These are phyloP conservation scores for Semicossyphus pulcher DNA, from an alignment of 2,113 vertebrate species.

Conservation along the genomic window DNA sequence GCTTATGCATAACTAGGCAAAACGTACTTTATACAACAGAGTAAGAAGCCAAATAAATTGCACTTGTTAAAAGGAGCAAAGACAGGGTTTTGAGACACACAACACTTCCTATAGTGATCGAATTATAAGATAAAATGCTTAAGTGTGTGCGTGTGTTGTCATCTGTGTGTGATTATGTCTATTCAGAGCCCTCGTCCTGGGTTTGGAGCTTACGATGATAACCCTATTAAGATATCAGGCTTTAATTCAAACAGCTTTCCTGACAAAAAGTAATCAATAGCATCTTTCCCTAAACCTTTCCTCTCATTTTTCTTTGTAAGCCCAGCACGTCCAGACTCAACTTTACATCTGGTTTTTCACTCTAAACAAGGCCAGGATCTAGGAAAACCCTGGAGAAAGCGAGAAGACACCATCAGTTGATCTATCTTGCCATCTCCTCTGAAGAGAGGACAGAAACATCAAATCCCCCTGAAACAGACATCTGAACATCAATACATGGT, in stretches of 20 bases:
- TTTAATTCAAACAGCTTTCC: constrained; percentile 72
- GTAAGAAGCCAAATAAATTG: background rate
- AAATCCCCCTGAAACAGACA: constrained; percentile 80
- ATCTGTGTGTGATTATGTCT: constrained; percentile 20
- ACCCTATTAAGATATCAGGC: constrained; percentile 63
- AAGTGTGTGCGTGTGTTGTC: background rate
- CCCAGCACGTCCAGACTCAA: constrained; percentile 48
- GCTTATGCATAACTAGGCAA: too few species aligned
- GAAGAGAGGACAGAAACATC: constrained; percentile 72
- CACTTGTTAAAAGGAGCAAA: background rate
- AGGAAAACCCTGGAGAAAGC: constrained; percentile 67
- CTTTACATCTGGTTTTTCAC: constrained; percentile 40
- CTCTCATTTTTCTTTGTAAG: constrained; percentile 53
- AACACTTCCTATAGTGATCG: constrained; percentile 25
- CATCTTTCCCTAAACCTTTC: constrained; percentile 52
- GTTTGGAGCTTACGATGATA: constrained; percentile 62
- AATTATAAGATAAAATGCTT: constrained; percentile 53
- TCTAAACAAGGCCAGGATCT: constrained; percentile 32
- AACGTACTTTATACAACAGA: background rate
- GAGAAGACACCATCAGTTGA: constrained; percentile 59
- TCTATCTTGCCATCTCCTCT: constrained; percentile 64
- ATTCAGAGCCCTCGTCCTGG: background rate
- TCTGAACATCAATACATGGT: constrained; percentile 81
- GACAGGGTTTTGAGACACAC: constrained; percentile 41
- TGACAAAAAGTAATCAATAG: constrained; percentile 56